Percentiles rank a stretch among this genome's conserved stretches.
Conservation (phyloP, 2,888 invertebrate genomes). For the Melangyna quadrimaculata region DNA sequence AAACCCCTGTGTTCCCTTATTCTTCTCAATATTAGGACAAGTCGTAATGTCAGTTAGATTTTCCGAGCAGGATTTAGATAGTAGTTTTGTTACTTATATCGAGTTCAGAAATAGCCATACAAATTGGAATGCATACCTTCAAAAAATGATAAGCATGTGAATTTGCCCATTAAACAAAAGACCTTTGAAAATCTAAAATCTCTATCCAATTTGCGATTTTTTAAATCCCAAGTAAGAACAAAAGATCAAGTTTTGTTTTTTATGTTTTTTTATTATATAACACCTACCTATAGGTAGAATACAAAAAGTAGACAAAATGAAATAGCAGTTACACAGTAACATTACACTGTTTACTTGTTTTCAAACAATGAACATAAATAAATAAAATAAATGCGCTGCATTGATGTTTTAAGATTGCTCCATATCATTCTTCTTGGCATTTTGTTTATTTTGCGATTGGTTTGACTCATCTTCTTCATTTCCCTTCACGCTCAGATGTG, state of each 20-base stretch:
- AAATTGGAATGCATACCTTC: too few relatives aligned
- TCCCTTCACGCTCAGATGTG: conserved; percentile 78
- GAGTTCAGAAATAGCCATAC: too few relatives aligned
- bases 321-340: not conserved
- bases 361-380: not conserved
- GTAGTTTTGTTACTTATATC: too few relatives aligned
- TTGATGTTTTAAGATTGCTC: not conserved
- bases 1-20: too few relatives aligned
- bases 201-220: too few relatives aligned
- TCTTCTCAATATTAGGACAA: too few relatives aligned
- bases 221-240: not conserved
- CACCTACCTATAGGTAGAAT: too few relatives aligned
- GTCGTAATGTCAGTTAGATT: too few relatives aligned
- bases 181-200: too few relatives aligned
- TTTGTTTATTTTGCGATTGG: not conserved
- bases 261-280: not conserved
- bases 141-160: too few relatives aligned
- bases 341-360: not conserved
- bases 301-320: not conserved
- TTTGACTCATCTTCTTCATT: conserved; percentile 65
- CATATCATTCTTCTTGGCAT: not conserved
- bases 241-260: not conserved
- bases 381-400: not conserved
- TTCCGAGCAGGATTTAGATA: too few relatives aligned
- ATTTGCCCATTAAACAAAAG: too few relatives aligned